phyloP scores from a whole-genome alignment of 2,113 vertebrate species.

The Pedetes capensis region DNA sequence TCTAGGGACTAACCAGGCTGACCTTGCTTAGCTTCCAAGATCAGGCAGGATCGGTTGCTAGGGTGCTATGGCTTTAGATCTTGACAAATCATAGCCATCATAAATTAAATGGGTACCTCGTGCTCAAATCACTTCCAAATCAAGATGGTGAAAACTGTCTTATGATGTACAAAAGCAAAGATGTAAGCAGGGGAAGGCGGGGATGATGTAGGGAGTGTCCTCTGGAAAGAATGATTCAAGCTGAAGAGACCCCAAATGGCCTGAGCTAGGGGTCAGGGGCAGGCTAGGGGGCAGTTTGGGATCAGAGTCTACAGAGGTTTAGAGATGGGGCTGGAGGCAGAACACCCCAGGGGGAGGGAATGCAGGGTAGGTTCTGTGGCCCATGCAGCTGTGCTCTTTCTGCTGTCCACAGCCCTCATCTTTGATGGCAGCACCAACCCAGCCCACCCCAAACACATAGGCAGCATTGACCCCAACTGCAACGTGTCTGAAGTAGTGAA shows the following conservation, averaged over 20 bases:
- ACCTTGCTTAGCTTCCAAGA: too few species aligned
- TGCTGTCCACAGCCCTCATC: constrained; percentile 85
- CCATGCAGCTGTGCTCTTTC: background rate
- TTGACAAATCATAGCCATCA: background rate
- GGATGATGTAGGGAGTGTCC: background rate
- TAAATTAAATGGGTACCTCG: background rate
- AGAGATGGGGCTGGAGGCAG: background rate
- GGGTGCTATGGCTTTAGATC: too few species aligned
- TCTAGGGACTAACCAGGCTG: too few species aligned
- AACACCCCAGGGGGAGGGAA: background rate
- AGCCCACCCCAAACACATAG: constrained; percentile 93
- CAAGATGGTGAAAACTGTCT: background rate
- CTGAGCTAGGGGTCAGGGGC: background rate
- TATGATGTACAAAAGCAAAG: background rate
- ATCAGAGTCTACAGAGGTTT: background rate
- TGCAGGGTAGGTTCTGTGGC: accelerated
- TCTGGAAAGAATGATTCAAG: background rate
- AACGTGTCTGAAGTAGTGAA: constrained; percentile 89
- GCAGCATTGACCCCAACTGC: constrained; percentile 94
- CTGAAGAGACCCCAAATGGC: background rate
- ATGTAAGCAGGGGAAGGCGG: too few species aligned
- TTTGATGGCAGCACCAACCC: constrained; percentile 94
- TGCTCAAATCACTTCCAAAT: background rate
- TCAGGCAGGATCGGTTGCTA: too few species aligned
- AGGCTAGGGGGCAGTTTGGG: background rate